Conservation (phyloP, 2,113 vertebrate species). For the Rhynchopsitta pachyrhyncha region DNA sequence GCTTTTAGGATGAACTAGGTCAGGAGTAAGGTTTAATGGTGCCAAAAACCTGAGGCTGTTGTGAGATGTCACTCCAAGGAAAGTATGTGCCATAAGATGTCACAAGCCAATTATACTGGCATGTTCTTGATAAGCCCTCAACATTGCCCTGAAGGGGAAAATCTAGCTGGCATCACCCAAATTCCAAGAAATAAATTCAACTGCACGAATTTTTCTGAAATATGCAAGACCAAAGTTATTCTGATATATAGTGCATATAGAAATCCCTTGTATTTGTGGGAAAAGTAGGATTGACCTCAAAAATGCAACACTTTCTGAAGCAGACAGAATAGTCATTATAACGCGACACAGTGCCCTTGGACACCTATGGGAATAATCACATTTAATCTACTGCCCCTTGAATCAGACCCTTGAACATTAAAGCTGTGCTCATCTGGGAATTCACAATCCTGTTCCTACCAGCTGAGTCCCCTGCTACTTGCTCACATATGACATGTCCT, state of each 20-base stretch:
- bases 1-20: background rate
- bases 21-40: background rate
- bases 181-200: background rate
- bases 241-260: background rate
- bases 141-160: background rate
- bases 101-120: background rate
- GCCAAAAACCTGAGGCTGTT: background rate
- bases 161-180: background rate
- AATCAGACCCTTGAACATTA: background rate
- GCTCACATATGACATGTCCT: background rate
- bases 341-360: background rate
- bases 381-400: background rate
- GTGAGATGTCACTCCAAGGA: background rate
- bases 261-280: background rate
- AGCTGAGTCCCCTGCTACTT: background rate
- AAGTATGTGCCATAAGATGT: background rate
- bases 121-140: background rate
- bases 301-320: background rate
- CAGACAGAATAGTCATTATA: background rate
- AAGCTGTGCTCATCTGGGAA: background rate
- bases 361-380: background rate
- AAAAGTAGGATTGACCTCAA: background rate
- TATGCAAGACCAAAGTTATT: background rate
- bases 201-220: background rate
- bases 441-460: background rate